Conservation (phyloP, 2,113 vertebrate species). For the Semnornis frantzii region DNA sequence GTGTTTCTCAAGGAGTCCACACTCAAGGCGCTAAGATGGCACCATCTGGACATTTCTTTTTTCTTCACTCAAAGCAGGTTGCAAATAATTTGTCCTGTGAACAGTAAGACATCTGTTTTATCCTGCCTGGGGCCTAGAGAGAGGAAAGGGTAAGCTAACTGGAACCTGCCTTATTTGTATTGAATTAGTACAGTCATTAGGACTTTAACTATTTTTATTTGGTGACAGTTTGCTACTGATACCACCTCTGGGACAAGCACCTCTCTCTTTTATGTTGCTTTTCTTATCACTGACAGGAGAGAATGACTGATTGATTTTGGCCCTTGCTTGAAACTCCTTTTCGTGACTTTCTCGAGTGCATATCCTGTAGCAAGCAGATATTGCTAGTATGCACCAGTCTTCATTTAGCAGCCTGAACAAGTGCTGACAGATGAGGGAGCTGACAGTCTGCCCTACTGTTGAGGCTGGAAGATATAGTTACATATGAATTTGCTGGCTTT, state of each 20-base stretch:
- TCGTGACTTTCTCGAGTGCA: constrained; percentile 68
- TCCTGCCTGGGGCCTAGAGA: not conserved
- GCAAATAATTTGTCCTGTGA: not conserved
- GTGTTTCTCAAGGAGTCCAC: not conserved
- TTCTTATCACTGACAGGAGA: constrained; percentile 81
- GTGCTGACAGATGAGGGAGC: constrained; percentile 86
- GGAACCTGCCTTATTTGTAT: constrained; percentile 32
- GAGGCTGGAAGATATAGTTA: constrained; percentile 82
- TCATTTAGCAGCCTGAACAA: constrained; percentile 84
- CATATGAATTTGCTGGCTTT: constrained; percentile 71
- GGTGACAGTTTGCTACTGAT: constrained; percentile 78
- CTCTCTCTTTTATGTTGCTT: constrained; percentile 76
- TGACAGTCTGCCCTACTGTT: constrained; percentile 81
- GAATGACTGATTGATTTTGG: constrained; percentile 85
- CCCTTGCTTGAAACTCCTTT: constrained; percentile 80
- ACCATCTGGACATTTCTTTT: not conserved
- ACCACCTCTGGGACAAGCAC: constrained; percentile 79
- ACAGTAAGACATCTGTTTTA: not conserved
- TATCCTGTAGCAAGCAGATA: constrained; percentile 84
- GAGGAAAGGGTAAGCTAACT: constrained; percentile 19
- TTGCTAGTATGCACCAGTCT: constrained; percentile 79
- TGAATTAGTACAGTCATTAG: constrained; percentile 55
- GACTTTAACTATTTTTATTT: constrained; percentile 56
- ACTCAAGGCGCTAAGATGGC: not conserved
- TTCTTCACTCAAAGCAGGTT: not conserved